Evolutionary conservation across 2,888 invertebrate species (phyloP), one percentile per base, ranked within the genome.

Genomic region (Penaeus monodon): DNA sequence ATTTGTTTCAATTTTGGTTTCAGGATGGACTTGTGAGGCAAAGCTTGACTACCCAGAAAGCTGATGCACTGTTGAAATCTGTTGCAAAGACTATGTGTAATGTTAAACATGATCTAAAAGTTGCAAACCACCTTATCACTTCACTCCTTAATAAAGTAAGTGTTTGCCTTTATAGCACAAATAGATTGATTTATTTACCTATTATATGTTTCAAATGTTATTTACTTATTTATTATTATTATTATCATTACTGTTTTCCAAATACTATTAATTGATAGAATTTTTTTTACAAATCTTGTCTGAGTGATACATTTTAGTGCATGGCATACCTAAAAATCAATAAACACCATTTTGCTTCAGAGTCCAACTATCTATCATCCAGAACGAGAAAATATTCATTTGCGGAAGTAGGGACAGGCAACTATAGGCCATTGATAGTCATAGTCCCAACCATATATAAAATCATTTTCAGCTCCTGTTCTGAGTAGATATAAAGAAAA

Each of bases 21-120:
- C 90, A 94, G 93, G 98, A 98, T 92, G 97, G 96, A 85, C 94
- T 98, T 2, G 96, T 97, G 12, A 97, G 97, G 91, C 97, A 97
- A 93, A 97, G 97, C 89, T 95, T 97, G 95, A 97, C 96, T 91
- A 96, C 96, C 0, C 96, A 96, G 90, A 94, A 94, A 90, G 95
- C 95, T 0, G 96, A 96, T 91, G 95, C 95, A 91, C 92, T 96
- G 73, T 91, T 96, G 44, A 95, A 95, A 90, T 95, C 95, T 0
- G 96, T 96, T 1, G 95, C 95, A 77, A 94, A 95, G 84, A 94
- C 94, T 0, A 95, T 96, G 17, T 96, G 94, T 91, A 94, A 93
- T 89, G 92, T 95, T 27, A 94, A 94, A 90, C 95, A 94, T 90
- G 94, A 94, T 90, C 93, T 95, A 7, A 93, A 93, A 68, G 92